Evolutionary conservation across 1,140 invertebrate species (phyloP).

Genomic region (Drosophila biarmipes): DNA sequence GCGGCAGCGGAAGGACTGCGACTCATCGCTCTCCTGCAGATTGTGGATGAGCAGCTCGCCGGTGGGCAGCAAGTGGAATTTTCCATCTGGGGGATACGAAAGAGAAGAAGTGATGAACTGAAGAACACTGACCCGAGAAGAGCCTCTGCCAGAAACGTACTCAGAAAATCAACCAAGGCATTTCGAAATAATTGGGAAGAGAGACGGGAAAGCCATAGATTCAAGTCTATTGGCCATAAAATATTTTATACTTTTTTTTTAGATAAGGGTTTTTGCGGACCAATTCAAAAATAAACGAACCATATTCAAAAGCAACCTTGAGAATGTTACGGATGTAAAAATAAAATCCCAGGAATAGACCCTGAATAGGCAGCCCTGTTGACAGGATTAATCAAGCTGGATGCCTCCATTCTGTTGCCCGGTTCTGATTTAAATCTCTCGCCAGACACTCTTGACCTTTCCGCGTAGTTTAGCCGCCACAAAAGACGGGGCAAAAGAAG

Average conservation of each 20-base stretch:
- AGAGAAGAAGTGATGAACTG: slow-evolving; percentile 1
- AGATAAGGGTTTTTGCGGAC: too few species aligned
- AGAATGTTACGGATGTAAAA: neutral
- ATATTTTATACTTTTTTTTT: neutral
- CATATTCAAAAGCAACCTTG: too few species aligned
- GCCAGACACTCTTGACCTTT: slow-evolving; percentile 34
- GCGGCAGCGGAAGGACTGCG: slow-evolving; percentile 90
- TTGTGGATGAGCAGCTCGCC: slow-evolving; percentile 92
- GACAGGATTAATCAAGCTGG: slow-evolving; percentile 8
- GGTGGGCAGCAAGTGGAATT: slow-evolving; percentile 91
- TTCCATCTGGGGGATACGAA: slow-evolving; percentile 87
- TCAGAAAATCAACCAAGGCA: neutral
- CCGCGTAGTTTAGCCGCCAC: slow-evolving; percentile 14
- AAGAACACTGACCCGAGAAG: slow-evolving; percentile 1
- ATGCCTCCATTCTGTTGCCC: slow-evolving; percentile 3
- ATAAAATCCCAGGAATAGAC: neutral
- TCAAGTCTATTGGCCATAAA: neutral
- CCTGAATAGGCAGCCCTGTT: neutral
- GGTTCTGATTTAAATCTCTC: slow-evolving; percentile 5
- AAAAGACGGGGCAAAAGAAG: neutral
- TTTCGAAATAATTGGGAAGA: slow-evolving; percentile 5
- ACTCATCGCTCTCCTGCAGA: slow-evolving; percentile 90
- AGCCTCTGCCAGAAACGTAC: neutral
- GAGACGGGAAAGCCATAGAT: neutral
- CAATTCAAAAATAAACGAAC: too few species aligned